These are phyloP conservation scores for Drosophila hawaiiensis DNA, from an alignment of 2,888 invertebrate genomes.

Conservation along the genomic window DNA sequence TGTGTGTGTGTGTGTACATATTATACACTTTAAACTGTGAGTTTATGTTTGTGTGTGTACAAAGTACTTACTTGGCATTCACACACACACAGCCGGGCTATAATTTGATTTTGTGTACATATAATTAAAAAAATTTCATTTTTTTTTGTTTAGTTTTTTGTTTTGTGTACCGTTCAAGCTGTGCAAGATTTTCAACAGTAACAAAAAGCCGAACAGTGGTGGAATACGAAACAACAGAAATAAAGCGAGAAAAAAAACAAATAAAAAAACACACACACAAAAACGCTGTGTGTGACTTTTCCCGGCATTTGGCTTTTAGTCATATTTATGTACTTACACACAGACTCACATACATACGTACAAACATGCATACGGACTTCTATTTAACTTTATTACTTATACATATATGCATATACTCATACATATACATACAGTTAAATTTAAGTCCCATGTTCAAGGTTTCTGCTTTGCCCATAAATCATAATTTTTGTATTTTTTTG, in stretches of 20 bases:
- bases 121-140: constrained; percentile 1
- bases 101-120: constrained; percentile 5
- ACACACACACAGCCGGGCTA: not conserved
- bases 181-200: not conserved
- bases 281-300: constrained; percentile 5
- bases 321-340: not conserved
- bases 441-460: constrained; percentile 1
- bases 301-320: constrained; percentile 3
- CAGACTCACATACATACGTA: not conserved
- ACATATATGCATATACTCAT: not conserved
- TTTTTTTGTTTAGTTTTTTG: not conserved
- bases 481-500: not conserved
- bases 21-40: not conserved
- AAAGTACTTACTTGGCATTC: not conserved
- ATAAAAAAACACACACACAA: not conserved
- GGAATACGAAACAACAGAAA: not conserved
- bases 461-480: not conserved
- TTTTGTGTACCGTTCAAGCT: not conserved
- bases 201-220: constrained; percentile 1
- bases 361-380: not conserved
- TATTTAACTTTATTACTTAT: not conserved
- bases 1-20: not conserved
- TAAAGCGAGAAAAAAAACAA: not conserved
- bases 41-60: not conserved
- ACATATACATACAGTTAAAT: not conserved